These are phyloP conservation scores for Drosophila kambysellisi DNA, from an alignment of 2,888 invertebrate species.

Conservation along the genomic window DNA sequence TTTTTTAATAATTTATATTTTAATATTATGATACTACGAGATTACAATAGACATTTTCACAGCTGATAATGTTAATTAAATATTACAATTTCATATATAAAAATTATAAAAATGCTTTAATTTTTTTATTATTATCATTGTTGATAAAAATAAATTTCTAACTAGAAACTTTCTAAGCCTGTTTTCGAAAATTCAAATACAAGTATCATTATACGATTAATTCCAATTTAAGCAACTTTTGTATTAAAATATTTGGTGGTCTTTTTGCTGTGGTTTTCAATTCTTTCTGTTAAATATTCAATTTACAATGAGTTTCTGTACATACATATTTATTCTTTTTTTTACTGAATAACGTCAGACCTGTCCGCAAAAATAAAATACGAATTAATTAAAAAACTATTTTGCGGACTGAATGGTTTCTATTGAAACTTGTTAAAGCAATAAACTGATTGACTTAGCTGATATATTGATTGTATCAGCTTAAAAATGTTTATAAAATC, in stretches of 20 bases:
- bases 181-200: not conserved
- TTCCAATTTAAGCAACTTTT: not conserved
- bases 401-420: constrained; percentile 34
- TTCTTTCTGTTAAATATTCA: not conserved
- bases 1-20: too few species aligned
- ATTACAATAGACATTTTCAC: not conserved
- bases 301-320: not conserved
- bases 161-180: too few species aligned
- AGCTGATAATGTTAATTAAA: not conserved
- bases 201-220: not conserved
- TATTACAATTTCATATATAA: not conserved
- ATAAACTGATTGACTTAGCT: constrained; percentile 50
- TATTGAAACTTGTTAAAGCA: constrained; percentile 35
- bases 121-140: not conserved
- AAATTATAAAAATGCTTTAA: not conserved
- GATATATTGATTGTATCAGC: not conserved
- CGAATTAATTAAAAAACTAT: not conserved
- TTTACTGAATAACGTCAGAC: not conserved
- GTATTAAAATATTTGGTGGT: not conserved
- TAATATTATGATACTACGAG: not conserved
- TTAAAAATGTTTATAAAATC: not conserved
- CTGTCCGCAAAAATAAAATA: not conserved
- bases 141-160: not conserved
- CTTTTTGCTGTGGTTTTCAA: not conserved
- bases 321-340: not conserved